phyloP scores from a whole-genome alignment of 64 coral and sea anemone genomes.

The Montipora foliosa region DNA sequence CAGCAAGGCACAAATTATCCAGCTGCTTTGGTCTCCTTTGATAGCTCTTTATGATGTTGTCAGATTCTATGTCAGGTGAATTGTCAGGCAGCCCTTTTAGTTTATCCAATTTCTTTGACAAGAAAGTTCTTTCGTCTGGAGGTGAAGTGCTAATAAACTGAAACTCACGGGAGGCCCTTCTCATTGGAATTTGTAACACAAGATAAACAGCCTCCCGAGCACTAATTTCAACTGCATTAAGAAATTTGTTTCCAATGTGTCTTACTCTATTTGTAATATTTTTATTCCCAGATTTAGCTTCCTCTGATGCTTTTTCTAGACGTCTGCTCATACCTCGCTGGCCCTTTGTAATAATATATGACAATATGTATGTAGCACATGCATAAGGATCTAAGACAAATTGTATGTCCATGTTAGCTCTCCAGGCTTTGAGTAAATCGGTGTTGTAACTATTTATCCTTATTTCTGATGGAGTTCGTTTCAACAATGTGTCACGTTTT shows the following conservation, averaged over 20 bases:
- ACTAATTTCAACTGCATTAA: too few species aligned
- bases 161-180: slow-evolving; percentile 47
- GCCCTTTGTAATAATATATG: slow-evolving; percentile 53
- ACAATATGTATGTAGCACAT: slow-evolving; percentile 40
- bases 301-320: slow-evolving; percentile 43
- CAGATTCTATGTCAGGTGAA: slow-evolving; percentile 56
- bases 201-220: background rate
- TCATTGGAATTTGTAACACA: slow-evolving; percentile 53
- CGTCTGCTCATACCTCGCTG: slow-evolving; percentile 54
- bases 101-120: background rate
- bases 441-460: slow-evolving; percentile 58
- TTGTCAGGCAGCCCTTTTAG: slow-evolving; percentile 20
- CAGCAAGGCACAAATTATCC: slow-evolving; percentile 42
- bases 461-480: slow-evolving; percentile 59
- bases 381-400: slow-evolving; percentile 63
- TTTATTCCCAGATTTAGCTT: slow-evolving; percentile 30
- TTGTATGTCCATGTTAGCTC: slow-evolving; percentile 62
- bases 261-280: background rate
- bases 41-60: slow-evolving; percentile 56
- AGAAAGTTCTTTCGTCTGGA: background rate
- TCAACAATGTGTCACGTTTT: slow-evolving; percentile 28
- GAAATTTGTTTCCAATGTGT: slow-evolving; percentile 53
- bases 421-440: slow-evolving; percentile 35
- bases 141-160: slow-evolving; percentile 54
- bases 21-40: slow-evolving; percentile 44